phyloP scores from a whole-genome alignment of 1,140 invertebrate species.

The Pentalonia nigronervosa region DNA sequence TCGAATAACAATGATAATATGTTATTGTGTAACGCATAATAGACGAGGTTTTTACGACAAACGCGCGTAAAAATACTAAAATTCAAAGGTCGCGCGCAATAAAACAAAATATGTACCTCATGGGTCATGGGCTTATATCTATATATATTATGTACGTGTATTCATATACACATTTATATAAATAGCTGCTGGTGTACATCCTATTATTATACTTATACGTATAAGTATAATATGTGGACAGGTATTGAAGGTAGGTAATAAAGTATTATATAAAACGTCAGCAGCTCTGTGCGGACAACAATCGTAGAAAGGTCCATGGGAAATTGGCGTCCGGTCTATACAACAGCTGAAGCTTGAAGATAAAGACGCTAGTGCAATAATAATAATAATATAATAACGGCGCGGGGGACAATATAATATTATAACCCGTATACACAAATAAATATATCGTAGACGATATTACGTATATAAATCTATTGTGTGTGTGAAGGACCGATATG shows the following conservation, averaged over 20 bases:
- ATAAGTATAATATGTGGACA: too few relatives aligned
- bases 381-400: conserved; percentile 38
- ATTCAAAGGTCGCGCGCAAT: neutral
- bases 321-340: neutral
- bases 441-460: neutral
- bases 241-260: neutral
- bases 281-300: neutral
- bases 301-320: conserved; percentile 31
- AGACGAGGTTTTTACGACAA: neutral
- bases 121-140: neutral
- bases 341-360: neutral
- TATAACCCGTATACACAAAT: neutral
- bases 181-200: neutral
- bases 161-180: neutral
- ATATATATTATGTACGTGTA: neutral
- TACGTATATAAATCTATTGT: conserved; percentile 14
- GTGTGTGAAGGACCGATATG: neutral
- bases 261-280: neutral
- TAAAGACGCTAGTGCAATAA: neutral
- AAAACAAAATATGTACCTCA: neutral
- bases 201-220: neutral
- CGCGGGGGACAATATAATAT: neutral
- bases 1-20: neutral
- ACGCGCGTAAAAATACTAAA: neutral
- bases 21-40: neutral